Conservation (phyloP, 1,140 invertebrate species). For the Hestina assimilis region DNA sequence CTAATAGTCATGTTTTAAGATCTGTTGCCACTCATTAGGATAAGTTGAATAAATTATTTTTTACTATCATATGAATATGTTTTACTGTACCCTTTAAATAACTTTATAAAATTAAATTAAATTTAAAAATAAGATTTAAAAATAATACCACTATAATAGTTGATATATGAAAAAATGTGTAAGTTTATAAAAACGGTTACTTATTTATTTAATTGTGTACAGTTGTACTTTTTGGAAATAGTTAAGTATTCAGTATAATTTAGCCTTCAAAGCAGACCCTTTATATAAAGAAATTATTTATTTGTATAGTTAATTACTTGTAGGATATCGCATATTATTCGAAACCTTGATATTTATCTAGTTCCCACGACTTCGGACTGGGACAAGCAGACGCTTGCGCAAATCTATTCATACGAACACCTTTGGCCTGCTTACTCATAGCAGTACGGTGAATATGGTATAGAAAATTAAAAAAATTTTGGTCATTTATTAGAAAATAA, state of each 20-base stretch:
- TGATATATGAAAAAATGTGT: no score
- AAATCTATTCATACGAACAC: conserved; percentile 15
- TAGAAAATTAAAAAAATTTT: not conserved
- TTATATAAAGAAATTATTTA: not conserved
- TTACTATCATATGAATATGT: not conserved
- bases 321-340: not conserved
- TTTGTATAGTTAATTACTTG: not conserved
- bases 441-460: not conserved
- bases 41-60: conserved; percentile 17
- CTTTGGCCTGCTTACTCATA: conserved; percentile 8
- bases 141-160: no score
- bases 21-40: not conserved
- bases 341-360: conserved; percentile 27
- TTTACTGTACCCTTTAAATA: not conserved
- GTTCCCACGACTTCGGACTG: conserved; percentile 23
- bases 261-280: no score
- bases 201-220: no score
- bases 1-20: conserved; percentile 7
- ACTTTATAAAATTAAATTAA: not conserved
- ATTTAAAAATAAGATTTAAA: not conserved
- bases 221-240: no score
- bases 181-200: no score
- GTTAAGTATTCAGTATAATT: no score
- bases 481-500: no score
- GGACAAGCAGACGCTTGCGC: conserved; percentile 14